Percentiles rank a stretch among this genome's conserved stretches.
Conservation (phyloP, 2,113 vertebrate genomes). For the Passer montanus region DNA sequence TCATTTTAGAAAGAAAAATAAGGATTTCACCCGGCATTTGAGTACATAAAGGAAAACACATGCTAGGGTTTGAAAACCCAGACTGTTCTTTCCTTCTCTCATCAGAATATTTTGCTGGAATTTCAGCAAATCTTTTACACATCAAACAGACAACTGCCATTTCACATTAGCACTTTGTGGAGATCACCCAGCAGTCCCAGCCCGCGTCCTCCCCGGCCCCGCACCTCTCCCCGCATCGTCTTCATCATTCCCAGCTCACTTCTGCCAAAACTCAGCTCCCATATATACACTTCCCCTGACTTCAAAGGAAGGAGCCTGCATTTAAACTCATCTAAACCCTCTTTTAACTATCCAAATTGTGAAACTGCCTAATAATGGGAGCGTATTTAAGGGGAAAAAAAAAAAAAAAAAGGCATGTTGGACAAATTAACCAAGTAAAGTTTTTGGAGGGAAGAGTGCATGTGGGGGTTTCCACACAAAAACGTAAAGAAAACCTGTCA, state of each 20-base stretch:
- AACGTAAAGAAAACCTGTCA: conserved; percentile 71
- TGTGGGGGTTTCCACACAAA: conserved; percentile 60
- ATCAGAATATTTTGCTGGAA: conserved; percentile 13
- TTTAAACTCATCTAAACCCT: conserved; percentile 6
- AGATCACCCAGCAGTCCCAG: neutral
- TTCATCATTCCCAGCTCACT: neutral
- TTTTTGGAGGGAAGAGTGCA: conserved; percentile 58
- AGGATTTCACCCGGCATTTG: conserved; percentile 41
- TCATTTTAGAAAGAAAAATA: conserved; percentile 45
- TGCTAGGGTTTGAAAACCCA: conserved; percentile 10
- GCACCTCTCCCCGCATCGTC: neutral
- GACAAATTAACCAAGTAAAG: conserved; percentile 64
- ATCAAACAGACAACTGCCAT: conserved; percentile 14
- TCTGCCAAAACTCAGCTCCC: neutral
- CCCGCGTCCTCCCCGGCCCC: neutral
- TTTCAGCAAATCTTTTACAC: conserved; percentile 52
- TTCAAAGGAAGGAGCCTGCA: neutral
- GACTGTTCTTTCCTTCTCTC: conserved; percentile 27
- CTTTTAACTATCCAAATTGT: conserved; percentile 36
- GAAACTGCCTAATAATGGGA: conserved; percentile 29
- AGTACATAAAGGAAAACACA: conserved; percentile 63
- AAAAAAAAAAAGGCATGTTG: neutral
- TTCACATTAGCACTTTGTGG: neutral
- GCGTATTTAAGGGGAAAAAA: neutral
- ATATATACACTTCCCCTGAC: neutral